Evolutionary conservation across 1,140 invertebrate species (phyloP).

Genomic region (Aphis craccivora): DNA sequence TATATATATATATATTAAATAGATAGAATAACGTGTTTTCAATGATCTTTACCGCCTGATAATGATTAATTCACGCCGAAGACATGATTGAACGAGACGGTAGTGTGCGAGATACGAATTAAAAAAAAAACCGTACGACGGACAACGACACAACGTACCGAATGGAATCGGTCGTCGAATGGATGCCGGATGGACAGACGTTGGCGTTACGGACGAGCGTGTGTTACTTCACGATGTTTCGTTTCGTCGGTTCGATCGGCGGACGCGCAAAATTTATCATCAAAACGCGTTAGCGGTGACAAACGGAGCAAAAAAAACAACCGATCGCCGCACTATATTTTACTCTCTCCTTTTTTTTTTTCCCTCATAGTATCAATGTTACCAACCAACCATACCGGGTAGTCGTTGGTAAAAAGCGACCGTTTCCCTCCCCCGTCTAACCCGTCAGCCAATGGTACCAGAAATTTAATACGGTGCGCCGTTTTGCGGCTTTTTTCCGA

Average conservation of each 20-base stretch:
- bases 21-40: conserved; percentile 40
- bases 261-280: conserved; percentile 36
- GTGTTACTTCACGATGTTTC: background rate
- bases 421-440: background rate
- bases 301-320: conserved; percentile 41
- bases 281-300: conserved; percentile 9
- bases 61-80: conserved; percentile 13
- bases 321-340: conserved; percentile 28
- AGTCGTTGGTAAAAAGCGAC: background rate
- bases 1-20: background rate
- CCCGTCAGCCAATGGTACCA: background rate
- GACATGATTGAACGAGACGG: background rate
- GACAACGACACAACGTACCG: background rate
- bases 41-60: conserved; percentile 34
- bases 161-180: background rate
- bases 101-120: background rate
- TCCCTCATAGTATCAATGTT: background rate
- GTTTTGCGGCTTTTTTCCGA: background rate
- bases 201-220: background rate
- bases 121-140: background rate
- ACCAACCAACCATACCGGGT: conserved; percentile 2
- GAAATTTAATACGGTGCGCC: background rate
- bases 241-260: background rate
- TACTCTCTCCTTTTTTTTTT: background rate
- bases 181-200: background rate